A percentile compares a stretch with the other conserved stretches of the same genome.
Evolutionary conservation across 64 coral and sea anemone genomes (phyloP).

Genomic region (Pocillopora verrucosa): DNA sequence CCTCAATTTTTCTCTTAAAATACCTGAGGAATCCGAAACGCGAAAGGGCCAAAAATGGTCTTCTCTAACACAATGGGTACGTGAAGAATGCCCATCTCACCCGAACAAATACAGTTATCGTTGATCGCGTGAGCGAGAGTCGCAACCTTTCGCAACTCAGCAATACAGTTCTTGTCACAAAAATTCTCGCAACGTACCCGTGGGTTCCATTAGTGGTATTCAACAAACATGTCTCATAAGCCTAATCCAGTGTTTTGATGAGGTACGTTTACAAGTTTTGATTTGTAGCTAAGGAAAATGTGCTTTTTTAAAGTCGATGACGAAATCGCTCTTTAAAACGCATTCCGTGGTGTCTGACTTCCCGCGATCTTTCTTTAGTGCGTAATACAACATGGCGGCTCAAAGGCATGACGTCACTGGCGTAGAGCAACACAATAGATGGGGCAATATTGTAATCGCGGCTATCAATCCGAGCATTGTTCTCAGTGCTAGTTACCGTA

Average conservation of each 20-base stretch:
- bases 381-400: slow-evolving; percentile 52
- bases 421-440: slow-evolving; percentile 6
- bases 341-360: background rate
- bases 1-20: background rate
- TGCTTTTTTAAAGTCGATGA: no score
- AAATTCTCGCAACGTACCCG: no score
- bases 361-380: background rate
- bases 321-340: no score
- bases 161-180: no score
- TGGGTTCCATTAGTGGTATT: no score
- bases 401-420: background rate
- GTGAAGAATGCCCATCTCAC: background rate
- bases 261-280: background rate
- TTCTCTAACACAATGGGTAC: background rate
- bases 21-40: background rate
- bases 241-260: background rate
- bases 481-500: slow-evolving; percentile 34
- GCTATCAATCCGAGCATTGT: slow-evolving; percentile 33
- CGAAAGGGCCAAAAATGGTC: background rate
- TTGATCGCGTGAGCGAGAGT: slow-evolving; percentile 13
- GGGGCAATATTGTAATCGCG: slow-evolving; percentile 6
- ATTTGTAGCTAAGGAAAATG: slow-evolving; percentile 38
- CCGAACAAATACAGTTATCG: background rate
- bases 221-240: slow-evolving; percentile 4
- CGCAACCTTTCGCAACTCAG: no score